A percentile compares a stretch with the other conserved stretches of the same genome.
phyloP scores from a whole-genome alignment of 2,113 vertebrate genomes.

The Hydrolagus affinis region DNA sequence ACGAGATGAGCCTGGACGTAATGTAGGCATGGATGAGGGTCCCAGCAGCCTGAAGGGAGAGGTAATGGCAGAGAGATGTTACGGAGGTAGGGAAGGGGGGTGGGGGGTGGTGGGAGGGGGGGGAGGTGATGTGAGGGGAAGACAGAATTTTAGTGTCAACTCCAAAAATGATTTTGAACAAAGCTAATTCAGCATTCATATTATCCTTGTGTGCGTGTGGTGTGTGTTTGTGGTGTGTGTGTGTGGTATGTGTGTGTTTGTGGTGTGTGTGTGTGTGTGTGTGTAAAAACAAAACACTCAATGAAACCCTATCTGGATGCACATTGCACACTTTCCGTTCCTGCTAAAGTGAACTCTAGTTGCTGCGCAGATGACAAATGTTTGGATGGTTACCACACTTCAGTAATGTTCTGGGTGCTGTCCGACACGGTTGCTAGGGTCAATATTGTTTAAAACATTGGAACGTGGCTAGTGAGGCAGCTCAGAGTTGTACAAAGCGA shows the following conservation, averaged over 20 bases:
- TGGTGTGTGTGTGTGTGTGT: too few species aligned
- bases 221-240: too few species aligned
- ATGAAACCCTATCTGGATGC: not conserved
- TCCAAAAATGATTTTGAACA: not conserved
- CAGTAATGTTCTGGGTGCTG: not conserved
- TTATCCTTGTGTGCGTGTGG: not conserved
- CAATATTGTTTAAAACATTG: slow-evolving; percentile 7
- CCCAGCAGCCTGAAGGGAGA: too few species aligned
- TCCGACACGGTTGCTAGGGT: slow-evolving; percentile 25
- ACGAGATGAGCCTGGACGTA: too few species aligned
- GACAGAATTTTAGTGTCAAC: too few species aligned
- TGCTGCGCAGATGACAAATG: not conserved
- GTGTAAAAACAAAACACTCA: not conserved
- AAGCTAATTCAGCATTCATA: not conserved
- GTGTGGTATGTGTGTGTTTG: too few species aligned
- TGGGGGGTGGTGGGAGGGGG: too few species aligned
- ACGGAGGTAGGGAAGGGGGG: not conserved
- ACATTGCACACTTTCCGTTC: not conserved
- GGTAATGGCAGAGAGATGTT: too few species aligned
- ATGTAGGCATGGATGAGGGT: too few species aligned
- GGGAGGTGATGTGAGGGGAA: too few species aligned
- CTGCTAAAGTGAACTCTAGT: not conserved
- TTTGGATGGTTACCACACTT: slow-evolving; percentile 5
- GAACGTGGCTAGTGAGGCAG: not conserved
- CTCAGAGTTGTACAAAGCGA: not conserved